A percentile compares a stretch with the other conserved stretches of the same genome.
Conservation (phyloP, 2,113 vertebrate species). For the Gopherus evgoodei region DNA sequence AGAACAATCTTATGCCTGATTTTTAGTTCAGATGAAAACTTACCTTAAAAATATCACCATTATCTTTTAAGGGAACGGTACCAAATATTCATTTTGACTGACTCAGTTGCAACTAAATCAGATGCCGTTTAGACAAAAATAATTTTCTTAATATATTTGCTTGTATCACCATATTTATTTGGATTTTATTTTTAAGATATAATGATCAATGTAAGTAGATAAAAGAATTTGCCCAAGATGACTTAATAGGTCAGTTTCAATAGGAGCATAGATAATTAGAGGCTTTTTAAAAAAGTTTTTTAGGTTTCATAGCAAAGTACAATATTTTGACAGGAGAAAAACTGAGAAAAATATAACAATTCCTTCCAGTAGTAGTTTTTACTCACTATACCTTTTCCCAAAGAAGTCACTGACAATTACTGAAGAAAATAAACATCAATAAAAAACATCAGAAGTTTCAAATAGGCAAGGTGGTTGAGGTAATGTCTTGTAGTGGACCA, state of each 20-base stretch:
- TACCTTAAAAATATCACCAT: not conserved
- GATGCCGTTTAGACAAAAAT: conserved; percentile 23
- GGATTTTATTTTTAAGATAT: conserved; percentile 7
- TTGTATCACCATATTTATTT: conserved; percentile 19
- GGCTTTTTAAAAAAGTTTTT: not conserved
- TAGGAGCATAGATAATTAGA: not conserved
- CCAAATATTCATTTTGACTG: not conserved
- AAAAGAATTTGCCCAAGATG: conserved; percentile 23
- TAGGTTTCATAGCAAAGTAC: not conserved
- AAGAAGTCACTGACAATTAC: not conserved
- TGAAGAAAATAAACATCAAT: not conserved
- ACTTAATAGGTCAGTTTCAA: not conserved
- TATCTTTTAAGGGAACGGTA: not conserved
- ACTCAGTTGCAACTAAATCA: conserved; percentile 31
- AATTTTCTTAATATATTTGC: conserved; percentile 25
- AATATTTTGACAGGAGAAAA: not conserved
- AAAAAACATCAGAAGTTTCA: not conserved
- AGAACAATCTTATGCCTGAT: not conserved
- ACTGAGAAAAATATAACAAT: not conserved
- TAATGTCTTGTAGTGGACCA: not conserved
- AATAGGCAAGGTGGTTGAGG: not conserved
- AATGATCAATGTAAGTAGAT: conserved; percentile 29
- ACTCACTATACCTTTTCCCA: not conserved
- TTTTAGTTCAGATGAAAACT: not conserved
- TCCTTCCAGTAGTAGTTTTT: not conserved